Conservation (phyloP, 1,140 invertebrate genomes). For the Formica selysi region DNA sequence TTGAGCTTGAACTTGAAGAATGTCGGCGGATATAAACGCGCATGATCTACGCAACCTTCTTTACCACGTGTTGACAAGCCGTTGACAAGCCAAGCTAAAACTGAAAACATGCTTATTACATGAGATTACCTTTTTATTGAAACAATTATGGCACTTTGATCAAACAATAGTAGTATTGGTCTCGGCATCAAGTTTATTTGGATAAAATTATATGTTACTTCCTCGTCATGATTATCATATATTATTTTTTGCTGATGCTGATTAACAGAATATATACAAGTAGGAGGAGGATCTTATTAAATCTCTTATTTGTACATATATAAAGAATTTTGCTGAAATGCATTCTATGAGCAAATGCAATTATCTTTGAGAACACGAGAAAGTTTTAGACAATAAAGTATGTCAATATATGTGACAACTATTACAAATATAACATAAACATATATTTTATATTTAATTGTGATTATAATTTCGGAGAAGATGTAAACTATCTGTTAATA, state of each 20-base stretch:
- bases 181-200: neutral
- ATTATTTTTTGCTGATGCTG: neutral
- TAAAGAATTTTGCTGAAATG: too few species aligned
- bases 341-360: neutral
- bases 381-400: too few species aligned
- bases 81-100: neutral
- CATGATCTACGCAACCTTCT: neutral
- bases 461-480: too few species aligned
- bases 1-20: slow-evolving; percentile 52
- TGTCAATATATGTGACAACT: too few species aligned
- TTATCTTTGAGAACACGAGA: too few species aligned
- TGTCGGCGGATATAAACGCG: slow-evolving; percentile 12
- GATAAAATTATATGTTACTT: neutral
- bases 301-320: neutral
- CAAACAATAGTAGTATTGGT: neutral
- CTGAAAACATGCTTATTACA: neutral
- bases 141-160: neutral
- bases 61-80: neutral
- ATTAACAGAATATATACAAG: neutral
- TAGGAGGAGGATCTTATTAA: neutral
- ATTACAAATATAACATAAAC: too few species aligned
- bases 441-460: too few species aligned
- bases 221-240: neutral
- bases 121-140: neutral
- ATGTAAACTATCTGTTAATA: too few species aligned